Base-by-base conservation (phyloP, 1,140 invertebrate species). In the Drosophila pseudoobscura region DNA sequence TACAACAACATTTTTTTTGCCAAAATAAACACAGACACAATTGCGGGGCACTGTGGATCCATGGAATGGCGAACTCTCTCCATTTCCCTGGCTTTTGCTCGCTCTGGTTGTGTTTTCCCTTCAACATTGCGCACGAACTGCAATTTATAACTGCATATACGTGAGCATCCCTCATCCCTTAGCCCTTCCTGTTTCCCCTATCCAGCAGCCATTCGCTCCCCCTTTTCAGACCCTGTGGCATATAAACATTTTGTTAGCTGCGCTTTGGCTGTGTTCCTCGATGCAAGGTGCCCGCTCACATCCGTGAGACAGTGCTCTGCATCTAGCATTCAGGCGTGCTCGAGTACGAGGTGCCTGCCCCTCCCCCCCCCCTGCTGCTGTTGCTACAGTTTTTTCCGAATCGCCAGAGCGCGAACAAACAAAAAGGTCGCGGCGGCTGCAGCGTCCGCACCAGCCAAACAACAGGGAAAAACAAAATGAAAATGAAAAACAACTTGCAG, bases 101-200 rank as follows among this genome's bases (percentile, higher is more conserved):
- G 47, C 56, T 68, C 50, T 49, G 11, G 24, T 15, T 50, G 50
- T 41, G 51, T 43, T 43, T 57, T 11, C 45, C 13, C 24, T n/a
- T 26, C 69, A 80, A 76, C 75, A 61, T 69, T 75, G 71, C 54
- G 78, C 83, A 83, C 83, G 75, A 88, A 60, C 57, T 88, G 83
- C 83, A 88, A 88, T 88, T 88, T 88, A 88, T 88, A 88, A 83
- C 84, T 88, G 75, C 73, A 88, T 63, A 88, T 73, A 88, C 83
- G 83, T 87, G 82, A 75, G 63, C 62, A 61, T 17, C 13, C 31
- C 7, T 11, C 52, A 46, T 15, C 22, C 11, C 20, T 3, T 9
- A 3, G 0, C 15, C 50, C 13, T 13, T 6, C 57, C 17, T 6
- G 3, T 17, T 7, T 2, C 15, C 15, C n/a, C 17, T 9, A 13